Percentiles rank a stretch among this genome's conserved stretches.
Evolutionary conservation across 2,113 vertebrate genomes (phyloP).

Genomic region (Neogobius melanostomus): DNA sequence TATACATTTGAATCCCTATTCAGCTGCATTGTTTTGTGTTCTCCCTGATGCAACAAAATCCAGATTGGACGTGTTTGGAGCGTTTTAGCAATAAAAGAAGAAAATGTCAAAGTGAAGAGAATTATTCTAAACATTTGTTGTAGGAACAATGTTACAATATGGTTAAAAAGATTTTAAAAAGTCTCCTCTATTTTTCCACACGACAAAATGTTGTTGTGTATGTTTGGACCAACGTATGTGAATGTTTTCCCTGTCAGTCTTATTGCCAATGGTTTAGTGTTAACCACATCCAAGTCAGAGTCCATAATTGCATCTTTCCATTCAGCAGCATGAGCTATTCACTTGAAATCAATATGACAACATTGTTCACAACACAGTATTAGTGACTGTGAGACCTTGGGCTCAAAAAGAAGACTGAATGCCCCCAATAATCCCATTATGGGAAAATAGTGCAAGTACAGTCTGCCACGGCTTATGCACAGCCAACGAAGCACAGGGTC

Average conservation of each 20-base stretch:
- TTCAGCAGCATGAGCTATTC: conserved; percentile 29
- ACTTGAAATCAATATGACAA: conserved; percentile 56
- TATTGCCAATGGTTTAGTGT: conserved; percentile 37
- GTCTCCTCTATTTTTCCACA: too few species aligned
- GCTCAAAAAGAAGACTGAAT: conserved; percentile 30
- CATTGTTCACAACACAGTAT: conserved; percentile 46
- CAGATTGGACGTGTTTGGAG: too few species aligned
- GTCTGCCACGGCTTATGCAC: conserved; percentile 3
- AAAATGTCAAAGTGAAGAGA: too few species aligned
- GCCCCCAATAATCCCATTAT: conserved; percentile 18
- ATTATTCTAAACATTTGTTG: too few species aligned
- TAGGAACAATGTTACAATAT: too few species aligned
- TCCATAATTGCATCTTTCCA: conserved; percentile 49
- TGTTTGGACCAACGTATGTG: background rate
- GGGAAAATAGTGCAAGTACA: conserved; percentile 7
- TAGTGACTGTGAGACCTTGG: conserved; percentile 10
- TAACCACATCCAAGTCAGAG: conserved; percentile 32
- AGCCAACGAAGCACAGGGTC: background rate
- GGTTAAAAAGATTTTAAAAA: too few species aligned
- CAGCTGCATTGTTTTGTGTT: too few species aligned
- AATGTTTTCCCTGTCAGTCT: conserved; percentile 4
- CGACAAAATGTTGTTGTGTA: too few species aligned
- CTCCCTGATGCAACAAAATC: too few species aligned
- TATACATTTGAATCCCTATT: too few species aligned
- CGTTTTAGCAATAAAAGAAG: too few species aligned